Evolutionary conservation across 2,113 vertebrate species (phyloP).

Genomic region (Loxodonta africana): DNA sequence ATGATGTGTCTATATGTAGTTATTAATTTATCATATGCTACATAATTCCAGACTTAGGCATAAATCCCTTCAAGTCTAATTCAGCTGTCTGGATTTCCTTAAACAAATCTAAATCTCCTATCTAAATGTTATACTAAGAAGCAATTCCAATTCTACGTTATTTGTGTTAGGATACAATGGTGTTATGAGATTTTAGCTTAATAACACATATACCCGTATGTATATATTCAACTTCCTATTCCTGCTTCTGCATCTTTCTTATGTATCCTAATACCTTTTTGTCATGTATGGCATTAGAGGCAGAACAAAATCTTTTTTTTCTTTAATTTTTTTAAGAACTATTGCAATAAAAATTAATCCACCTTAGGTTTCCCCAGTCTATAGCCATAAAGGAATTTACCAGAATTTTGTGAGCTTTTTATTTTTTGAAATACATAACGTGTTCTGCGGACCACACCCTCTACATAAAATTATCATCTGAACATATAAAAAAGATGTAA

Average conservation of each 20-base stretch:
- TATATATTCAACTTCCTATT: background rate
- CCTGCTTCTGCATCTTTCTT: conserved; percentile 40
- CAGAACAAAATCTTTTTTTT: conserved; percentile 64
- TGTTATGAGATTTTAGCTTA: conserved; percentile 54
- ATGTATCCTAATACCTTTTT: background rate
- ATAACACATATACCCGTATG: background rate
- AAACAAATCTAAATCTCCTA: conserved; percentile 64
- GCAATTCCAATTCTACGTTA: conserved; percentile 1
- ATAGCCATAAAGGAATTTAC: conserved; percentile 47
- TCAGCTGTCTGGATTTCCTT: conserved; percentile 69
- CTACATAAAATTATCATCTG: conserved; percentile 38
- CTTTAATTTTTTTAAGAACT: conserved; percentile 47
- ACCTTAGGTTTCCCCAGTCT: conserved; percentile 63
- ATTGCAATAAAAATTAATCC: conserved; percentile 73
- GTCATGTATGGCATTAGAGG: conserved; percentile 56
- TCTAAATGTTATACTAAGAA: conserved; percentile 71
- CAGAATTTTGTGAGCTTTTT: conserved; percentile 68
- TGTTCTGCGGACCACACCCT: conserved; percentile 31
- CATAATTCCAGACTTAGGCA: conserved; percentile 70
- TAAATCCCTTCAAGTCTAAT: conserved; percentile 65
- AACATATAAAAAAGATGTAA: background rate
- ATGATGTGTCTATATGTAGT: background rate
- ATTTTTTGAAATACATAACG: conserved; percentile 67
- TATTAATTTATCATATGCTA: conserved; percentile 74
- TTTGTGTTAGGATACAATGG: conserved; percentile 53